Evolutionary conservation across 2,888 invertebrate species (phyloP), one percentile per base, ranked within the genome.

Genomic region (Drosophila emarginata): DNA sequence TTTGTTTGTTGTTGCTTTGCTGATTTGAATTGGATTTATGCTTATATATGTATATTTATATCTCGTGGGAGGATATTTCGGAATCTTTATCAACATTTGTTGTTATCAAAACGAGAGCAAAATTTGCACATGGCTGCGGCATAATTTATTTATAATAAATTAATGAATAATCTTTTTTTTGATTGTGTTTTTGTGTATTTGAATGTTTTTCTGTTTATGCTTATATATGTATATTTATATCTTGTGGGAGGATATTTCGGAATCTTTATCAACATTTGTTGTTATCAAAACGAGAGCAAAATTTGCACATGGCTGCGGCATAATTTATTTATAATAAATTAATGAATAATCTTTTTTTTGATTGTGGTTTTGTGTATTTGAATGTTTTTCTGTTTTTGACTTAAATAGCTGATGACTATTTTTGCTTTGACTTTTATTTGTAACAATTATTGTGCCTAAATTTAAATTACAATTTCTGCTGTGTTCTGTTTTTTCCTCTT

Each of bases 271-370:
- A 66, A 69, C 67, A 61, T 51, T 72, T 76, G 56, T 68, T 59
- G 56, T 78, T 61, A 21, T 56, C 21, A 26, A 61, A 56, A 36
- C 28, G 37, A 53, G 62, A 64, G 67, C 67, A 70, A 67, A 67
- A 66, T 28, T 37, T 36, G 21, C 52, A 18, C 52, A 57, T 65
- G 64, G 72, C 77, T 80, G 69, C 78, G 74, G 71, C 80, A 84
- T 74, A 69, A 80, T 88, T 76, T 78, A 79, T 78, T 84, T 78
- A 26, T 72, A 79, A 87, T 84, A 88, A 85, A 87, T 88, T 86
- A 89, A 75, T 87, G 76, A 81, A 85, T 78, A 70, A 76, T 83
- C 45, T 18, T 45, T 73, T 80, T 71, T 45, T 26, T 64, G 62
- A 9, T 60, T 65, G 56, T 65, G 56, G 3, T 26, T 72, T 54